phyloP scores from a whole-genome alignment of 1,140 invertebrate genomes.

The Adelges cooleyi region DNA sequence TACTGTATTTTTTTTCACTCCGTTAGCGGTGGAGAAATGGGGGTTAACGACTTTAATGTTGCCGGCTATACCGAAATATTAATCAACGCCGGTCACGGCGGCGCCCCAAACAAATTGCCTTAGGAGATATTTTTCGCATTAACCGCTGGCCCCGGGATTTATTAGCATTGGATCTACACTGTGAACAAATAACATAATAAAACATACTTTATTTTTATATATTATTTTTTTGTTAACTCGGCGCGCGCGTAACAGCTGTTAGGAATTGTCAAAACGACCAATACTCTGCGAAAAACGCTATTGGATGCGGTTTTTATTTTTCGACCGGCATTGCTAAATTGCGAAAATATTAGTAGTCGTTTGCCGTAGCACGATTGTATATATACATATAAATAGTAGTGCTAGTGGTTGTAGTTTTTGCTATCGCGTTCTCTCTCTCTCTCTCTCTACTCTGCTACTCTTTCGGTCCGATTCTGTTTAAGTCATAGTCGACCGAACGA shows the following conservation, averaged over 20 bases:
- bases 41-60: constrained; percentile 22
- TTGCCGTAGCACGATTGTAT: too few species aligned
- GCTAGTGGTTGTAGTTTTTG: too few species aligned
- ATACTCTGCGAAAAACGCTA: too few species aligned
- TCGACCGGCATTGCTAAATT: too few species aligned
- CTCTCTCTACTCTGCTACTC: too few species aligned
- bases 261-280: neutral
- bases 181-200: constrained; percentile 3
- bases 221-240: constrained; percentile 16
- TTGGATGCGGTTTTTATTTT: too few species aligned
- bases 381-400: too few species aligned
- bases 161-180: constrained; percentile 9
- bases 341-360: too few species aligned
- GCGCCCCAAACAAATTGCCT: constrained; percentile 11
- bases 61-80: constrained; percentile 21
- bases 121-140: constrained; percentile 21
- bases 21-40: neutral
- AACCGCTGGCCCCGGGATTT: constrained; percentile 9
- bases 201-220: too few species aligned
- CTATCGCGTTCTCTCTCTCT: too few species aligned
- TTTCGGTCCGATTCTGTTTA: too few species aligned
- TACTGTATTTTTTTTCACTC: neutral
- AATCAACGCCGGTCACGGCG: constrained; percentile 12
- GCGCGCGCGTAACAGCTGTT: constrained; percentile 10
- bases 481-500: too few species aligned